These are phyloP conservation scores for Melanotaenia pygmaea DNA, from an alignment of 2,797 vertebrate species.

Conservation along the genomic window DNA sequence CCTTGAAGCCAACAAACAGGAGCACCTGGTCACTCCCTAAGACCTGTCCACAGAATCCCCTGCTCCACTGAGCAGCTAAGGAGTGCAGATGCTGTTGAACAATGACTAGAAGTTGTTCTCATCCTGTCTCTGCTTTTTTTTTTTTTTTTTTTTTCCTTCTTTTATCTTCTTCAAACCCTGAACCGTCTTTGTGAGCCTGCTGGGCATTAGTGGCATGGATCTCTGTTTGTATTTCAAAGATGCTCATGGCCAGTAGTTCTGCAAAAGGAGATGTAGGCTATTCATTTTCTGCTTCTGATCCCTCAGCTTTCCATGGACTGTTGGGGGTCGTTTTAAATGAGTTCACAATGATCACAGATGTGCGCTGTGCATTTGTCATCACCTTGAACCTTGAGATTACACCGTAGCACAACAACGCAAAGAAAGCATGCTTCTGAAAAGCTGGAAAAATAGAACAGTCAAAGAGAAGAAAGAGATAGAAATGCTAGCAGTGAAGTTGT, in stretches of 20 bases:
- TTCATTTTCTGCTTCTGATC: slow-evolving; percentile 53
- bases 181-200: slow-evolving; percentile 16
- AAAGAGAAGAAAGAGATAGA: background rate
- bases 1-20: background rate
- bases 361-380: background rate
- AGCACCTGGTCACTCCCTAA: slow-evolving; percentile 14
- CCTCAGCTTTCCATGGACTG: slow-evolving; percentile 9
- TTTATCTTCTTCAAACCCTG: slow-evolving; percentile 8
- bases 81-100: slow-evolving; percentile 8
- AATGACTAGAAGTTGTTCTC: slow-evolving; percentile 24
- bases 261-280: slow-evolving; percentile 37
- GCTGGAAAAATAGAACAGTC: background rate
- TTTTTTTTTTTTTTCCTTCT: slow-evolving; percentile 12
- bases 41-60: slow-evolving; percentile 34
- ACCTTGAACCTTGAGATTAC: slow-evolving; percentile 8
- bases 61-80: slow-evolving; percentile 21
- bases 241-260: slow-evolving; percentile 19
- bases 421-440: background rate
- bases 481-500: background rate
- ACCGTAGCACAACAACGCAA: background rate
- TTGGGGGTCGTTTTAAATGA: background rate
- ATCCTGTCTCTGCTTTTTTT: background rate
- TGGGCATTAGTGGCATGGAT: slow-evolving; percentile 33
- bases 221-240: slow-evolving; percentile 57
- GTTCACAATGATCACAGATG: background rate